Evolutionary conservation across 2,888 invertebrate species (phyloP), one percentile per base, ranked within the genome.

Genomic region (Unio pictorum): DNA sequence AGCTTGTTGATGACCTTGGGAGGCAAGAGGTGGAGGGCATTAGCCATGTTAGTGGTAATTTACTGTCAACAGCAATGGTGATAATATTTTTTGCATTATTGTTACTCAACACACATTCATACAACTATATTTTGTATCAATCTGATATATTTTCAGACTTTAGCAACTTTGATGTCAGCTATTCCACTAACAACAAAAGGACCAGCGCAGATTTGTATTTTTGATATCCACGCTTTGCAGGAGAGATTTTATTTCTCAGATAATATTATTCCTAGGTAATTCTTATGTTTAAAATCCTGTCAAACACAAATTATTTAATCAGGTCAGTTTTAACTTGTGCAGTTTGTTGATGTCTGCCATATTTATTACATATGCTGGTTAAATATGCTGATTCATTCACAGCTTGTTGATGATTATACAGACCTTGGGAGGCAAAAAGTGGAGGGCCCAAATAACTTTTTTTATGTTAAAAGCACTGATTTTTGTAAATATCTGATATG

Each of bases 171-270:
- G 72, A 79, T 90, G 69, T 90, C 90, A 3, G 80, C 81, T 23
- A 90, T 89, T 57, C 90, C 90, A 11, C 79, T 90, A 62, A 88
- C 90, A 56, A 82, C 88, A 1, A 79, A 87, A 59, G 90, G 90
- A 66, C 90, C 90, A n/a, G 81, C 89, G 5, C 89, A 90, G 81
- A 85, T 90, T 34, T 84, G 90, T 70, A 86, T 90, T 56, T 89
- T 88, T 78, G 90, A 90, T 74, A 90, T 90, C 28, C 90, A 90
- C 74, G 90, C 90, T 30, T 80, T 90, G 54, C 90, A 90, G 72
- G 90, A 90, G 74, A 76, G 90, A 59, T 90, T 90, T 76, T 90
- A 90, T 79, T 90, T 90, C 79, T 85, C 87, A 5, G 89, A 90
- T 57, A 83, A 80, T 71, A 87, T 90, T 64, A 89, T 90, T 67